Conservation (phyloP, 2,113 vertebrate genomes). For the Ivindomyrus marchei region DNA sequence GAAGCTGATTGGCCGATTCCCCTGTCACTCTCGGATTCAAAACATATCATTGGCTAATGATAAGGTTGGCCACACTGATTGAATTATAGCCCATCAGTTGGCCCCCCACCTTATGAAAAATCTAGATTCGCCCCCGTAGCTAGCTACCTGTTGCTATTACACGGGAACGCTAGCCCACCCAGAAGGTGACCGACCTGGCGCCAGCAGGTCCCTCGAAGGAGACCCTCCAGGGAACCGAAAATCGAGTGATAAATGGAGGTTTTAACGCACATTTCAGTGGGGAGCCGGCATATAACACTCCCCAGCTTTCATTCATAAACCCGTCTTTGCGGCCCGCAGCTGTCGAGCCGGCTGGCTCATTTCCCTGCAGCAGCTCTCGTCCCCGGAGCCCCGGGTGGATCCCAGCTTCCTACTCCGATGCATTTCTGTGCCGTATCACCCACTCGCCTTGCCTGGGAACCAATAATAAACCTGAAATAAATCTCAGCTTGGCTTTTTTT, state of each 20-base stretch:
- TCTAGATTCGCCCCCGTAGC: background rate
- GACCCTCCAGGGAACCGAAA: background rate
- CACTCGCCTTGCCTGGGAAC: background rate
- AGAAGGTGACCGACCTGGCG: background rate
- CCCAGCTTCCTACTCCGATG: background rate
- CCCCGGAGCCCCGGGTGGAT: background rate
- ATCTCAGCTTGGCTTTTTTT: background rate
- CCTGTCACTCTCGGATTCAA: background rate
- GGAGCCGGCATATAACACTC: background rate
- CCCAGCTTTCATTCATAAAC: background rate
- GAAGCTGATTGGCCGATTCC: background rate
- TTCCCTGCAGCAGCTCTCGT: background rate
- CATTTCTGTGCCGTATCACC: background rate
- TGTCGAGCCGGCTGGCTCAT: background rate
- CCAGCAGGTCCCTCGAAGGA: background rate
- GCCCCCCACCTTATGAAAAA: background rate
- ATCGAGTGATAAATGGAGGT: background rate
- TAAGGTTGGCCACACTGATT: background rate
- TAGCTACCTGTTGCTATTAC: background rate
- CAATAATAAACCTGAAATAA: background rate
- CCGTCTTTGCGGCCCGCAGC: background rate
- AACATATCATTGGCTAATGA: background rate
- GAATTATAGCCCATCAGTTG: background rate
- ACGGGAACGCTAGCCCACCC: background rate
- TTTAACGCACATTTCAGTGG: background rate